Conservation (phyloP, 2,797 vertebrate species). For the Thripadectes ignobilis region DNA sequence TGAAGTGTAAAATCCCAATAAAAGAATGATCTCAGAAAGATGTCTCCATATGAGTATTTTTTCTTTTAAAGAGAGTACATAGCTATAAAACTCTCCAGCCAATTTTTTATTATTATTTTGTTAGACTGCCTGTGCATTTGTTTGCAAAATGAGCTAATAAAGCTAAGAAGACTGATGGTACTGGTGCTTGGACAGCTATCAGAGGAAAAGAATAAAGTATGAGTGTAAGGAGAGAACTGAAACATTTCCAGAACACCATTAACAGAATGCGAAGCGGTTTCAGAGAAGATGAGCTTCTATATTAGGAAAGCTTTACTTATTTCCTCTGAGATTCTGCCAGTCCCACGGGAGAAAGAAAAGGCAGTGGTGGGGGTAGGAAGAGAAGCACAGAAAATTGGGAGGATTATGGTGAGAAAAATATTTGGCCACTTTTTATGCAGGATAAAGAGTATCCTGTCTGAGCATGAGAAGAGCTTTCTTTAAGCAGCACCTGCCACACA, state of each 20-base stretch:
- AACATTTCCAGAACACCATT: slow-evolving; percentile 56
- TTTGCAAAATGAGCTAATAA: slow-evolving; percentile 60
- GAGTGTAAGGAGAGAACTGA: slow-evolving; percentile 63
- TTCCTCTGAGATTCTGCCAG: slow-evolving; percentile 63
- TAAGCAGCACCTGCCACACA: background rate
- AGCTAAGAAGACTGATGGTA: slow-evolving; percentile 57
- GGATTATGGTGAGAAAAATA: background rate
- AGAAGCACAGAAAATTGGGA: background rate
- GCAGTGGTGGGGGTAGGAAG: background rate
- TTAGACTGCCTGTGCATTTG: slow-evolving; percentile 41
- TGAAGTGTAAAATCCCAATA: background rate
- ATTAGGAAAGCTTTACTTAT: slow-evolving; percentile 70
- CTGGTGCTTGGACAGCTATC: slow-evolving; percentile 57
- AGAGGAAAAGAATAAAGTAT: slow-evolving; percentile 59
- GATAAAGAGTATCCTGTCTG: background rate
- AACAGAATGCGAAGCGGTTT: slow-evolving; percentile 58
- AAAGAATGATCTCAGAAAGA: slow-evolving; percentile 12
- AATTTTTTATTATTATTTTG: slow-evolving; percentile 39
- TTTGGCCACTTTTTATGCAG: background rate
- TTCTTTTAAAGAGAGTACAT: slow-evolving; percentile 4
- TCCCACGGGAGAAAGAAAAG: slow-evolving; percentile 55
- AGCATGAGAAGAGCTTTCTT: background rate
- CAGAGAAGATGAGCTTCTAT: slow-evolving; percentile 57
- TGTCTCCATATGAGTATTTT: slow-evolving; percentile 2
- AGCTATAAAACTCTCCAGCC: slow-evolving; percentile 22